A percentile compares a stretch with the other conserved stretches of the same genome.
phyloP scores from a whole-genome alignment of 1,140 invertebrate genomes.

The Micrasema longulum region DNA sequence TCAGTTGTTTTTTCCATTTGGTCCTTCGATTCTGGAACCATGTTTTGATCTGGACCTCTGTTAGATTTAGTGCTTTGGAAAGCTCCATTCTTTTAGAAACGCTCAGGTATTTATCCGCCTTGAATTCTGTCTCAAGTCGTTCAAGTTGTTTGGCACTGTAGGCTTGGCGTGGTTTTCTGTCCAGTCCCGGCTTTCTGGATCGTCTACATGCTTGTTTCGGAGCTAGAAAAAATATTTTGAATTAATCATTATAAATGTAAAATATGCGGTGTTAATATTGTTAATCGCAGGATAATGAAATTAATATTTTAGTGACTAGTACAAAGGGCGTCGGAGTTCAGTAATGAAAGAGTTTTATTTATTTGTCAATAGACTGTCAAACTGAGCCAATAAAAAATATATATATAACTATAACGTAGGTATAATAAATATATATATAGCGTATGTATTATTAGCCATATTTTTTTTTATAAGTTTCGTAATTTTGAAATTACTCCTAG shows the following conservation, averaged over 20 bases:
- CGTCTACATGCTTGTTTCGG: constrained; percentile 82
- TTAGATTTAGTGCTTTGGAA: constrained; percentile 87
- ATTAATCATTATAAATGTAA: too few species aligned
- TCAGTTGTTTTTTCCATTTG: constrained; percentile 97
- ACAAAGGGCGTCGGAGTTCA: background rate
- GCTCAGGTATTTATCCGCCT: constrained; percentile 94
- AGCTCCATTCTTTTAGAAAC: constrained; percentile 95
- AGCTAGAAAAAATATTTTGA: constrained; percentile 68
- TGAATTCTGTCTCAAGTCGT: constrained; percentile 91
- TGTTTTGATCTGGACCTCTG: constrained; percentile 97
- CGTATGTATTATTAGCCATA: background rate
- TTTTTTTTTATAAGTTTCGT: too few species aligned
- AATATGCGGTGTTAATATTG: too few species aligned
- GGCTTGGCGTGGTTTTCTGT: constrained; percentile 93
- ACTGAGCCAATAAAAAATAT: background rate
- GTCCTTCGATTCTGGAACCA: constrained; percentile 97
- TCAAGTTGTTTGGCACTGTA: constrained; percentile 95
- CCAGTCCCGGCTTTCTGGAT: constrained; percentile 85
- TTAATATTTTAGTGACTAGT: too few species aligned
- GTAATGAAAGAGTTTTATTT: too few species aligned
- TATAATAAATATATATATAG: background rate
- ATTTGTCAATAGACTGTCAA: too few species aligned
- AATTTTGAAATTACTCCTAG: too few species aligned
- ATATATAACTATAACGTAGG: background rate
- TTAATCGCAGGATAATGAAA: too few species aligned